Conservation (phyloP, 2,113 vertebrate species). For the Benitochromis conjunctus region DNA sequence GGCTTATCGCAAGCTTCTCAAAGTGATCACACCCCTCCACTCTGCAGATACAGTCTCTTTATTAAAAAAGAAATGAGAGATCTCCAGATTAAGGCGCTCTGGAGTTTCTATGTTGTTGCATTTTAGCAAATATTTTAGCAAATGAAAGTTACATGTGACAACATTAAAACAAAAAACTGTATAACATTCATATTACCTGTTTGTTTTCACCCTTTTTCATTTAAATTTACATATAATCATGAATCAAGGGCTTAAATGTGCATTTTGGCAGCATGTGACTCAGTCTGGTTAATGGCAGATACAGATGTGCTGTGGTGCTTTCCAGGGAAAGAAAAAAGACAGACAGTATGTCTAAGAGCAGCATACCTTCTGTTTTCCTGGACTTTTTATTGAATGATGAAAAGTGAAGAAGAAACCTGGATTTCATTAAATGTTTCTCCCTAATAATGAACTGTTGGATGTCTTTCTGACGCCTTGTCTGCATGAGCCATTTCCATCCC, state of each 20-base stretch:
- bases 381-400: neutral
- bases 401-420: neutral
- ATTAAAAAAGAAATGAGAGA: neutral
- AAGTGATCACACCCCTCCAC: neutral
- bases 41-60: neutral
- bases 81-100: neutral
- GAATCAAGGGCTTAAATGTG: neutral
- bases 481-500: neutral
- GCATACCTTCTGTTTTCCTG: neutral
- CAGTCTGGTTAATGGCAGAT: neutral
- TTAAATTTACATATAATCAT: neutral
- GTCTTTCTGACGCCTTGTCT: neutral
- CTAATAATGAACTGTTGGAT: neutral
- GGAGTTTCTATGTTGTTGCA: neutral
- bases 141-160: neutral
- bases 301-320: neutral
- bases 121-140: neutral
- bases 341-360: neutral
- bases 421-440: neutral
- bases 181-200: neutral
- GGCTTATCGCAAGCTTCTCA: neutral
- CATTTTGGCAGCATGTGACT: neutral
- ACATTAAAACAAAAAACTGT: neutral
- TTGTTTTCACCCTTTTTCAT: neutral
- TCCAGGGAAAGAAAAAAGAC: constrained; percentile 17